A percentile compares a stretch with the other conserved stretches of the same genome.
phyloP scores from a whole-genome alignment of 2,113 vertebrate genomes.

The Aegotheles bennettii region DNA sequence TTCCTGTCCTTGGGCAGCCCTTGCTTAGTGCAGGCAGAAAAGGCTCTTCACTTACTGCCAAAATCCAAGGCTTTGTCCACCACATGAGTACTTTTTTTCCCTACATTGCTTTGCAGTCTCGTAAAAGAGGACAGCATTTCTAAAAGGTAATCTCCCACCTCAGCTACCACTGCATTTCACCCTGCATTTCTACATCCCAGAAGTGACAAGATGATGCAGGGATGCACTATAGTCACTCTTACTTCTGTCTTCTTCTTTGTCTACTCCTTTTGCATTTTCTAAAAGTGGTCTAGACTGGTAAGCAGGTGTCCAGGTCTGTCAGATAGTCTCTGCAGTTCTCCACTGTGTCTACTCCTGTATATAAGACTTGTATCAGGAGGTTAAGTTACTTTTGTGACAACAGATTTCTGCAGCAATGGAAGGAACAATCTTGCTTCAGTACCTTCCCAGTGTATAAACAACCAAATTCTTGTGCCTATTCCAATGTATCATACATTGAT shows the following conservation, averaged over 20 bases:
- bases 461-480: neutral
- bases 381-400: neutral
- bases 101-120: neutral
- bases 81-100: accelerated
- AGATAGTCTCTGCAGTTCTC: neutral
- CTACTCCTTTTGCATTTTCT: neutral
- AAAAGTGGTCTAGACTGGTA: neutral
- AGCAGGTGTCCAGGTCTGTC: neutral
- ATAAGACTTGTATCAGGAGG: neutral
- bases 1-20: conserved; percentile 38
- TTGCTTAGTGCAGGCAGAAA: neutral
- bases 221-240: neutral
- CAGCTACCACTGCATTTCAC: neutral
- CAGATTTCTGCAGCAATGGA: neutral
- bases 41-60: neutral
- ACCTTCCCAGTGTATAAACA: neutral
- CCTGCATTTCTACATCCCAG: neutral
- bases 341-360: neutral
- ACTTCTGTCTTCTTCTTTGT: neutral
- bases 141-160: neutral
- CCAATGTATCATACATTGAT: neutral
- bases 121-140: neutral
- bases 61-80: neutral
- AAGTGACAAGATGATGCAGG: neutral
- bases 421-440: neutral